phyloP scores from a whole-genome alignment of 2,113 vertebrate species.

The Melozone crissalis region DNA sequence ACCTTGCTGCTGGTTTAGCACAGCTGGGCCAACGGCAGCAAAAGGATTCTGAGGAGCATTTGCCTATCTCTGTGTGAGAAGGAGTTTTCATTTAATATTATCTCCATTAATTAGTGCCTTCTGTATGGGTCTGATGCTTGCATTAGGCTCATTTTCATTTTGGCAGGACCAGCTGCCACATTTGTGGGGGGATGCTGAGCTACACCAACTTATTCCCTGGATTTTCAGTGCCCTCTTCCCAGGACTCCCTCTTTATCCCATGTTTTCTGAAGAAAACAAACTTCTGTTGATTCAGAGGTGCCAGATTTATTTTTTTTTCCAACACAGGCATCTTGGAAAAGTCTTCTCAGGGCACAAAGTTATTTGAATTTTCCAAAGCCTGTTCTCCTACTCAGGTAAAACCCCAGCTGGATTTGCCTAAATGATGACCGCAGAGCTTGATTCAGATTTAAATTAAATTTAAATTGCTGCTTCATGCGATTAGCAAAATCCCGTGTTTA shows the following conservation, averaged over 20 bases:
- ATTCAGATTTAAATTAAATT: constrained; percentile 52
- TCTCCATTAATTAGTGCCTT: constrained; percentile 32
- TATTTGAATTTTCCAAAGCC: constrained; percentile 60
- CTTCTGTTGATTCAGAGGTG: neutral
- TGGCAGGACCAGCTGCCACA: neutral
- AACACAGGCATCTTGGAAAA: neutral
- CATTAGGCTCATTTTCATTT: neutral
- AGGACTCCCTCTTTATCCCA: neutral
- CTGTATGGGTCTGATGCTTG: neutral
- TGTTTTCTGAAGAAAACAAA: neutral
- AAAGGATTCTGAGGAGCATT: neutral
- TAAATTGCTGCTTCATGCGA: constrained; percentile 24
- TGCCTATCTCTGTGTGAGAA: constrained; percentile 40
- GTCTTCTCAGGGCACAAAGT: constrained; percentile 36
- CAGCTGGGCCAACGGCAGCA: neutral
- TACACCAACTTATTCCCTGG: neutral
- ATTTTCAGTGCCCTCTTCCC: neutral
- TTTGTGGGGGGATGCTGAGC: neutral
- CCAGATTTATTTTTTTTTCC: neutral
- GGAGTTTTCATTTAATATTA: constrained; percentile 21
- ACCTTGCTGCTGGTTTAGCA: neutral
- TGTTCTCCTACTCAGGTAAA: constrained; percentile 63
- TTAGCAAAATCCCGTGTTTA: constrained; percentile 3
- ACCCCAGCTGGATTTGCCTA: constrained; percentile 60
- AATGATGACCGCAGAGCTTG: constrained; percentile 42